These are phyloP conservation scores for Ennomos erosarius DNA, from an alignment of 2,888 invertebrate species.

Conservation along the genomic window DNA sequence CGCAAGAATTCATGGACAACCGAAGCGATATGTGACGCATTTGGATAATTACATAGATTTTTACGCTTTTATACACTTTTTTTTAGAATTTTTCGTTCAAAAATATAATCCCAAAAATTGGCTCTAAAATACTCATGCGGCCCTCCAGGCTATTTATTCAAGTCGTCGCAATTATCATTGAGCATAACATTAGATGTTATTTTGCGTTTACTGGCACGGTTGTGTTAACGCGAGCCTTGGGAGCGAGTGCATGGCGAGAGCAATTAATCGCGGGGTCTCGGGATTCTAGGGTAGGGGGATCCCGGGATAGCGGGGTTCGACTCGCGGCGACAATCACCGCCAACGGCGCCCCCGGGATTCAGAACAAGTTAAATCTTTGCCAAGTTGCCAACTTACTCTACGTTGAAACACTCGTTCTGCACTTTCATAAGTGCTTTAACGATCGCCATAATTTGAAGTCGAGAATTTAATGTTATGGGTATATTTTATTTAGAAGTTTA, in stretches of 20 bases:
- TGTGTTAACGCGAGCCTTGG: constrained; percentile 76
- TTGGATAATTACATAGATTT: no score
- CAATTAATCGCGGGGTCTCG: constrained; percentile 73
- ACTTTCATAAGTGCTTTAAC: constrained; percentile 21
- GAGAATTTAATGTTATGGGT: constrained; percentile 28
- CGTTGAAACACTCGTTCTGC: constrained; percentile 39
- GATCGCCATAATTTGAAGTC: constrained; percentile 51
- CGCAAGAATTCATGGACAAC: no score
- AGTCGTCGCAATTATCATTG: constrained; percentile 64
- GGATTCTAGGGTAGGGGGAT: constrained; percentile 35
- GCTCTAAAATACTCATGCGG: constrained; percentile 6
- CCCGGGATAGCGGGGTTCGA: constrained; percentile 33
- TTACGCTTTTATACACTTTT: no score
- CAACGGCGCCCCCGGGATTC: constrained; percentile 77
- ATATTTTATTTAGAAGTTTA: no score
- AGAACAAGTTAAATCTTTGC: constrained; percentile 81
- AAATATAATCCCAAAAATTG: constrained; percentile 1
- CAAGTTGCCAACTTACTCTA: constrained; percentile 73
- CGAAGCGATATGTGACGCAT: no score
- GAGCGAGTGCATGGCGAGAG: constrained; percentile 71
- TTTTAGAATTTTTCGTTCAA: not conserved
- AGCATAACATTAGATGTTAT: constrained; percentile 77
- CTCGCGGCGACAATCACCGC: constrained; percentile 79
- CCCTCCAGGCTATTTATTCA: constrained; percentile 34
- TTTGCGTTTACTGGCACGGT: constrained; percentile 72